Evolutionary conservation across 2,113 vertebrate species (phyloP).

Genomic region (Ochotona princeps): DNA sequence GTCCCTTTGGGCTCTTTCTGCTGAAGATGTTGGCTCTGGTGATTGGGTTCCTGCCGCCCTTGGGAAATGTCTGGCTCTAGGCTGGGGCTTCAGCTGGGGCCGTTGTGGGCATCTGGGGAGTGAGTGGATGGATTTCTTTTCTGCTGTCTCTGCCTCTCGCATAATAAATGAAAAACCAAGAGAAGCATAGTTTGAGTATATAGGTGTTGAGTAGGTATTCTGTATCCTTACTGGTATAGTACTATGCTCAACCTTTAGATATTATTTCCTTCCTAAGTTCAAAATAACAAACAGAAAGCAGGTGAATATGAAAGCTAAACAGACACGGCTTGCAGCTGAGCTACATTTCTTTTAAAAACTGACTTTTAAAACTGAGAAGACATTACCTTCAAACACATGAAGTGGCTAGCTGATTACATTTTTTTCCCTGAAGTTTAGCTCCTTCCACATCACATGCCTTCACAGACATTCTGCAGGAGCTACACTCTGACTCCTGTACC

Average conservation of each 20-base stretch:
- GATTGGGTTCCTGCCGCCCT: too few species aligned
- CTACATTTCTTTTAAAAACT: conserved; percentile 20
- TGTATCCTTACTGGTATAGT: neutral
- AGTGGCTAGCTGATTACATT: neutral
- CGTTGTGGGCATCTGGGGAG: too few species aligned
- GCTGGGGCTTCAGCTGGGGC: too few species aligned
- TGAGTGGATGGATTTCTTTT: too few species aligned
- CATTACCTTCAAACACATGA: neutral
- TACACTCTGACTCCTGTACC: neutral
- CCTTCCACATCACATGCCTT: too few species aligned
- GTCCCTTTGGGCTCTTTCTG: too few species aligned
- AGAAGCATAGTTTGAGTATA: neutral
- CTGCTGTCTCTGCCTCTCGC: too few species aligned
- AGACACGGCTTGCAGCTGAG: neutral
- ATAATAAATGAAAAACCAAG: neutral
- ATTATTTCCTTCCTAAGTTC: neutral
- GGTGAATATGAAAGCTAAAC: conserved; percentile 13
- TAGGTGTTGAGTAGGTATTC: neutral
- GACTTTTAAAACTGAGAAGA: conserved; percentile 21
- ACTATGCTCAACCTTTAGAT: neutral
- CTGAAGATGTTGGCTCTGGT: too few species aligned
- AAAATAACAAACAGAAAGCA: neutral
- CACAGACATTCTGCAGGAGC: neutral
- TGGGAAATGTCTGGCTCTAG: too few species aligned
- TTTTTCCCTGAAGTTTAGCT: neutral